Conservation (phyloP, 2,113 vertebrate genomes). For the Rhinichthys klamathensis region DNA sequence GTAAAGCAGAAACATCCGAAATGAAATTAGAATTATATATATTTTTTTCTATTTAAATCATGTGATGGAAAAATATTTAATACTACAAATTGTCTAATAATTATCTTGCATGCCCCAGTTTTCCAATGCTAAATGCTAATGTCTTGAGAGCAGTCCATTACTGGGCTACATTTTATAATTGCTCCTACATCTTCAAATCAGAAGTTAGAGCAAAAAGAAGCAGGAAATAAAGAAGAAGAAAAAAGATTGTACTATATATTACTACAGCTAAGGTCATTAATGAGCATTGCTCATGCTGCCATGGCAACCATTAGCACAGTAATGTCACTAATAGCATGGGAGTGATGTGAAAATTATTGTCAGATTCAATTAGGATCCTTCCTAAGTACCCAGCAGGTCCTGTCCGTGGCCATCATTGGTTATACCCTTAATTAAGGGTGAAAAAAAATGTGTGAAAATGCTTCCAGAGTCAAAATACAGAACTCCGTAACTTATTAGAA, state of each 20-base stretch:
- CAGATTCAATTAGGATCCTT: constrained; percentile 82
- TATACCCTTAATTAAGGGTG: constrained; percentile 77
- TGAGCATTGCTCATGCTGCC: constrained; percentile 84
- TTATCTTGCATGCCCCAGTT: neutral
- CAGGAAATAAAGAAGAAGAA: constrained; percentile 49
- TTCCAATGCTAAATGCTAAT: neutral
- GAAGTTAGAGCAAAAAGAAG: constrained; percentile 38
- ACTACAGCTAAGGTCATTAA: constrained; percentile 79
- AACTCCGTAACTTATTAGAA: neutral
- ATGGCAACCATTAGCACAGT: constrained; percentile 83
- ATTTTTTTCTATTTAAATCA: neutral
- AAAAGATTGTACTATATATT: constrained; percentile 74
- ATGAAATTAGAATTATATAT: neutral
- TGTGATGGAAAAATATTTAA: neutral
- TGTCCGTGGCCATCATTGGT: constrained; percentile 76
- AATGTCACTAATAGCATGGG: constrained; percentile 81
- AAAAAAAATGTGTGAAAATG: constrained; percentile 62
- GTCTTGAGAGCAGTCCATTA: constrained; percentile 5
- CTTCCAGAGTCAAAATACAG: constrained; percentile 62
- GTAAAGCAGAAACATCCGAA: no score
- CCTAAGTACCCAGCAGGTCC: constrained; percentile 76
- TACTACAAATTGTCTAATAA: neutral
- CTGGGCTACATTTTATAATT: neutral
- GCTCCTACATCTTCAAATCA: constrained; percentile 16
- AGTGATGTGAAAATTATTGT: constrained; percentile 84